phyloP scores from a whole-genome alignment of 2,113 vertebrate genomes.

The Dasypus novemcinctus region DNA sequence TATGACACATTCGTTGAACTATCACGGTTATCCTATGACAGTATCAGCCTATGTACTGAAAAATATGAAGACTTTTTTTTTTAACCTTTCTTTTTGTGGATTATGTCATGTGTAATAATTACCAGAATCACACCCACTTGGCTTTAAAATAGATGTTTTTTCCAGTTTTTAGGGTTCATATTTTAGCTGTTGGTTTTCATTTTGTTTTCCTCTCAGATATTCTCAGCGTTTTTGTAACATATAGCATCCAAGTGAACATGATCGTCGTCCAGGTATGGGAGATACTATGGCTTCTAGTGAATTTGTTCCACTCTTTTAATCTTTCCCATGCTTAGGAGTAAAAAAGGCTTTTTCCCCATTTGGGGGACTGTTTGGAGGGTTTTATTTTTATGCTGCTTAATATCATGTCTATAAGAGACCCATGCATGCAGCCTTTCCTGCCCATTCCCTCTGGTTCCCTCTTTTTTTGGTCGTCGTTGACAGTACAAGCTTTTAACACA shows the following conservation, averaged over 20 bases:
- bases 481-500: conserved; percentile 64
- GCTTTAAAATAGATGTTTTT: conserved; percentile 75
- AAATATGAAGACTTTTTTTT: conserved; percentile 52
- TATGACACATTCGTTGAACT: conserved; percentile 71
- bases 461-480: conserved; percentile 10
- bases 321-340: not conserved
- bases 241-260: conserved; percentile 48
- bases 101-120: conserved; percentile 65
- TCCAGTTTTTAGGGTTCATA: conserved; percentile 58
- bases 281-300: conserved; percentile 48
- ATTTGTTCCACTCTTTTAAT: conserved; percentile 26
- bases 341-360: conserved; percentile 34
- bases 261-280: conserved; percentile 67
- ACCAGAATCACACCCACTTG: conserved; percentile 77
- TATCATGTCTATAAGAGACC: conserved; percentile 65
- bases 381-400: conserved; percentile 59
- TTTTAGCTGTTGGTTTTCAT: conserved; percentile 63
- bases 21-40: conserved; percentile 77
- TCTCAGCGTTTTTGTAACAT: conserved; percentile 46
- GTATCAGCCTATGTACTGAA: conserved; percentile 63
- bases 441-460: not conserved
- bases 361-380: not conserved
- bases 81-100: conserved; percentile 53
- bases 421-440: conserved; percentile 63
- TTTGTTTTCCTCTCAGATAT: conserved; percentile 48